Evolutionary conservation across 2,797 vertebrate genomes (phyloP), one percentile per base, ranked within the genome.

Genomic region (Clarias laeviceps): DNA sequence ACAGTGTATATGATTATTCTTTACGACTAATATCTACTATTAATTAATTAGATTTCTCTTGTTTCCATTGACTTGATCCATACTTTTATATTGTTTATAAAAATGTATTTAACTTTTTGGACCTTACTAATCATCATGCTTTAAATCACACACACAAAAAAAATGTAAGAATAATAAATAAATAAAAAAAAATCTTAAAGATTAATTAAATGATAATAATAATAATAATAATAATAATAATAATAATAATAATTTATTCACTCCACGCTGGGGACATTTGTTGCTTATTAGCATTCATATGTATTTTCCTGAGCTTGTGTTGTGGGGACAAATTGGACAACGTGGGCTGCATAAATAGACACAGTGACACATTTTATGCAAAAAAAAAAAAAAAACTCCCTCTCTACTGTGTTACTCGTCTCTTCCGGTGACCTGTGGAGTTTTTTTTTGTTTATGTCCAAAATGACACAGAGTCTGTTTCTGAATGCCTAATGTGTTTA

Each of bases 401-500:
- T 70, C 59, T 79, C 32, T 65, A 78, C 74, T 83, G 56, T 7
- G 78, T 34, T 69, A 29, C 82, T 84, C 80, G 83, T 87, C 85
- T 86, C 69, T 68, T 22, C 9, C 40, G 20, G 34, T 85, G 82
- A 88, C 80, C 82, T 82, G 74, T 85, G 83, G 68, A 50, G 11
- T 2, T 50, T 50, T 50, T 50, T 50, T 14, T 3, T 12, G 29
- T 32, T n/a, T 29, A 86, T 84, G 84, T 82, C 86, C 54, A 81
- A 82, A 85, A 79, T 45, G 56, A 82, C 85, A 65, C 45, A 24
- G 29, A 40, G 70, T 64, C 18, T 20, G 27, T 88, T 40, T 45
- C 64, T 80, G 83, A 86, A 87, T 87, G 83, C 57, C 32, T 82
- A 84, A 86, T 88, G 85, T 18, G 40, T 88, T 77, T 68, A 64